phyloP scores from a whole-genome alignment of 2,113 vertebrate species.

The Centropus unirufus region DNA sequence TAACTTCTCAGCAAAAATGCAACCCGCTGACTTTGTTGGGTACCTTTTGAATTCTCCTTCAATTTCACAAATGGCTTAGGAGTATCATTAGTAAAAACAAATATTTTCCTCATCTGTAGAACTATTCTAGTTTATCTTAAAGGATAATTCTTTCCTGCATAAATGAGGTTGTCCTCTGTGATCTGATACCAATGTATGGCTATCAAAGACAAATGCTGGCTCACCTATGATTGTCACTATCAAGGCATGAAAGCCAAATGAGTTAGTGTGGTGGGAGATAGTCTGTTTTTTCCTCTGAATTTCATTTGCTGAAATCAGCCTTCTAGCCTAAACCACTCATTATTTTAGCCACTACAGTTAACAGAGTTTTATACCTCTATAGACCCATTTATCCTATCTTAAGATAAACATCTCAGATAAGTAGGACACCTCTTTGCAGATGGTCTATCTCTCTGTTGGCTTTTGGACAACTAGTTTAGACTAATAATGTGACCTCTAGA shows the following conservation, averaged over 20 bases:
- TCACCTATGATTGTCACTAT: neutral
- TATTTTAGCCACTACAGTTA: neutral
- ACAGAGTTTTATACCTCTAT: neutral
- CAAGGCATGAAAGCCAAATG: neutral
- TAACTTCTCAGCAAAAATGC: neutral
- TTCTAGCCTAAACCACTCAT: neutral
- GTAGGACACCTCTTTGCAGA: neutral
- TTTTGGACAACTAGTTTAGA: neutral
- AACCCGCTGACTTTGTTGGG: neutral
- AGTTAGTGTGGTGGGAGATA: neutral
- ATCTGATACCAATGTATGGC: neutral
- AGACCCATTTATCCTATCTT: neutral
- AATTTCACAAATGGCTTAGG: neutral
- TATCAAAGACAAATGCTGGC: neutral
- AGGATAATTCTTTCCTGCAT: neutral
- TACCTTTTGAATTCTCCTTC: neutral
- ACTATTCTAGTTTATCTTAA: neutral
- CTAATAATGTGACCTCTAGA: neutral
- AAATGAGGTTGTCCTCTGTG: neutral
- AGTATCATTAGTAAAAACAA: neutral
- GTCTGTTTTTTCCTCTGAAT: too few relatives aligned
- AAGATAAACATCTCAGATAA: constrained; percentile 10
- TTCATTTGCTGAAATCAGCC: neutral
- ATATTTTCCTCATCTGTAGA: neutral
- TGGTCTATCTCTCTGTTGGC: neutral